Percentiles rank a stretch among this genome's conserved stretches.
Conservation (phyloP, 1,140 invertebrate species). For the Bombus superbus region DNA sequence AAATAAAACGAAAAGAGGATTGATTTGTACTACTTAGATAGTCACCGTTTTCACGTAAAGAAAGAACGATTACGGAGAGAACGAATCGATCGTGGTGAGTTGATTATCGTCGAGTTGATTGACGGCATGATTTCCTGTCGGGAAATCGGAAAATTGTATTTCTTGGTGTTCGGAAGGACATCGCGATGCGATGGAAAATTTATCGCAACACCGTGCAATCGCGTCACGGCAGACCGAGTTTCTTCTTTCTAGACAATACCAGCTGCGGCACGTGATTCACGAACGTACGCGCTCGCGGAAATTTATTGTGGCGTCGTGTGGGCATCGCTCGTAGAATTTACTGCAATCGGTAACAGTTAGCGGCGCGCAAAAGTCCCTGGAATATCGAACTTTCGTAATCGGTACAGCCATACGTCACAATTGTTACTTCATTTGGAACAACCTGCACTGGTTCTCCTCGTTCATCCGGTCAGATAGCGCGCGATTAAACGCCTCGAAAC, state of each 20-base stretch:
- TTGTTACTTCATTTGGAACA: constrained; percentile 49
- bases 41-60: background rate
- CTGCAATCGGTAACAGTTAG: constrained; percentile 59
- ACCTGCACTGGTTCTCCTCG: constrained; percentile 5
- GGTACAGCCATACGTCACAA: constrained; percentile 29
- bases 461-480: constrained; percentile 5
- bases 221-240: constrained; percentile 48
- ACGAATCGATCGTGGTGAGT: background rate
- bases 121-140: background rate
- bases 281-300: constrained; percentile 57
- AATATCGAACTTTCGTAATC: constrained; percentile 62
- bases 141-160: constrained; percentile 25
- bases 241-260: constrained; percentile 60
- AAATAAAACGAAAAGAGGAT: background rate
- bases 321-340: constrained; percentile 57
- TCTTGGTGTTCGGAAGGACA: constrained; percentile 43
- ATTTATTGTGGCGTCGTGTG: constrained; percentile 60
- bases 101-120: background rate
- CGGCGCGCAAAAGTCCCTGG: constrained; percentile 57
- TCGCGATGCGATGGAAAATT: constrained; percentile 59
- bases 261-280: constrained; percentile 63
- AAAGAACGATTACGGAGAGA: background rate
- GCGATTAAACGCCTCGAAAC: background rate
- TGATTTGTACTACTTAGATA: background rate
- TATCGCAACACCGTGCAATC: constrained; percentile 61